A percentile compares a stretch with the other conserved stretches of the same genome.
Conservation (phyloP, 2,888 invertebrate species). For the Magallana nippona region DNA sequence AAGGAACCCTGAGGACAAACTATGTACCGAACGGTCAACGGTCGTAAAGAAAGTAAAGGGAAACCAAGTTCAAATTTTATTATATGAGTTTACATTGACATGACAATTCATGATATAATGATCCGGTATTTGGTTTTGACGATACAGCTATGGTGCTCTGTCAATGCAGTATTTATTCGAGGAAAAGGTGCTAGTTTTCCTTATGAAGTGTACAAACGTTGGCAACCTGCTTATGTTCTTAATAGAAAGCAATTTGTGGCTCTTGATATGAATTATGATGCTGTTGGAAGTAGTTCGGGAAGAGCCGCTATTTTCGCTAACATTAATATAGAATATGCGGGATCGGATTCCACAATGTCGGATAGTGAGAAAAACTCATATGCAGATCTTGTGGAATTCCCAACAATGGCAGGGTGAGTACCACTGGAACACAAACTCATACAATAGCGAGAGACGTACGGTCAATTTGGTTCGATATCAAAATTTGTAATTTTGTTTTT, state of each 20-base stretch:
- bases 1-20: background rate
- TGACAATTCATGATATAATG: background rate
- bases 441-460: background rate
- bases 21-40: too few relatives aligned
- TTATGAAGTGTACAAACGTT: slow-evolving; percentile 43
- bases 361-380: slow-evolving; percentile 49
- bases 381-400: slow-evolving; percentile 66
- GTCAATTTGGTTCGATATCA: background rate
- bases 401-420: slow-evolving; percentile 72
- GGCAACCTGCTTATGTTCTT: slow-evolving; percentile 26
- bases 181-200: slow-evolving; percentile 46
- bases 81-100: background rate
- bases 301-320: slow-evolving; percentile 56
- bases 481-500: too few relatives aligned
- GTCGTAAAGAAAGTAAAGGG: too few relatives aligned
- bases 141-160: background rate
- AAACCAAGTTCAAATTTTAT: background rate
- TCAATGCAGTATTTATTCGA: slow-evolving; percentile 12
- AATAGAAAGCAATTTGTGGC: slow-evolving; percentile 50
- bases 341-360: slow-evolving; percentile 63
- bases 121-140: background rate
- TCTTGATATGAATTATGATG: slow-evolving; percentile 60
- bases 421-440: background rate
- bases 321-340: slow-evolving; percentile 62
- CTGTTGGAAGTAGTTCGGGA: slow-evolving; percentile 66